These are phyloP conservation scores for Chionodraco myersi DNA, from an alignment of 2,113 vertebrate genomes.

Conservation along the genomic window DNA sequence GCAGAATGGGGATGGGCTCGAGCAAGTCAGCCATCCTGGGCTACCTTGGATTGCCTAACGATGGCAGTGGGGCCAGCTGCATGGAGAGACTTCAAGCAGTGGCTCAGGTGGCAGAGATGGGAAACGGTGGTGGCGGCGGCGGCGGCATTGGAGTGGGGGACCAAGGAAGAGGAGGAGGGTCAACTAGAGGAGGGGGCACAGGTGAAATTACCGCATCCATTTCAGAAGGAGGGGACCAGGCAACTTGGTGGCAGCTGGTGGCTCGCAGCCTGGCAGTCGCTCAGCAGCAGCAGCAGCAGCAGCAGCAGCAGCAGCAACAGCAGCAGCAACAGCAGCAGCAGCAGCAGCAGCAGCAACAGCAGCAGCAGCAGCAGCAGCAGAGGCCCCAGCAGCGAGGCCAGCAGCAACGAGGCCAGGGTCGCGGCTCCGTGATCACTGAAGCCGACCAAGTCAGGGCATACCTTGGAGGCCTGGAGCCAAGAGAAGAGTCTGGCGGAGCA, in stretches of 20 bases:
- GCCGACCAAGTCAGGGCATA: conserved; percentile 81
- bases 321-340: conserved; percentile 50
- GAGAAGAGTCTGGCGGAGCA: conserved; percentile 65
- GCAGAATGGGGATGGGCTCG: conserved; percentile 64
- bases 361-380: conserved; percentile 72
- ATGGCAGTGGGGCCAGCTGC: conserved; percentile 87
- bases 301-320: conserved; percentile 29
- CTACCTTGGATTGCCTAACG: conserved; percentile 86
- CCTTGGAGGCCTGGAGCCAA: conserved; percentile 74
- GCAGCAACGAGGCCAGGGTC: conserved; percentile 61
- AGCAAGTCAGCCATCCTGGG: conserved; percentile 86
- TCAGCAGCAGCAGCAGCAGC: conserved; percentile 78
- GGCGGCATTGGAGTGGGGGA: conserved; percentile 51
- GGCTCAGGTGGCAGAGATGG: conserved; percentile 86
- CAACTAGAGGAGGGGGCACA: conserved; percentile 47
- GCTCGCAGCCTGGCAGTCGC: conserved; percentile 83
- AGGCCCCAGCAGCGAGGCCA: conserved; percentile 72
- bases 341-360: conserved; percentile 64
- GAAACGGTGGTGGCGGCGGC: conserved; percentile 61
- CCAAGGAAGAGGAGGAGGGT: conserved; percentile 45
- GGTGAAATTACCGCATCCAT: conserved; percentile 43
- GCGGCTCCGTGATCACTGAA: conserved; percentile 75
- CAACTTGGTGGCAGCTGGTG: conserved; percentile 85
- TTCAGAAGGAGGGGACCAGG: conserved; percentile 76
- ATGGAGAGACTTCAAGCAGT: conserved; percentile 89